Evolutionary conservation across 1,140 invertebrate species (phyloP).

Genomic region (Drosophila funebris): DNA sequence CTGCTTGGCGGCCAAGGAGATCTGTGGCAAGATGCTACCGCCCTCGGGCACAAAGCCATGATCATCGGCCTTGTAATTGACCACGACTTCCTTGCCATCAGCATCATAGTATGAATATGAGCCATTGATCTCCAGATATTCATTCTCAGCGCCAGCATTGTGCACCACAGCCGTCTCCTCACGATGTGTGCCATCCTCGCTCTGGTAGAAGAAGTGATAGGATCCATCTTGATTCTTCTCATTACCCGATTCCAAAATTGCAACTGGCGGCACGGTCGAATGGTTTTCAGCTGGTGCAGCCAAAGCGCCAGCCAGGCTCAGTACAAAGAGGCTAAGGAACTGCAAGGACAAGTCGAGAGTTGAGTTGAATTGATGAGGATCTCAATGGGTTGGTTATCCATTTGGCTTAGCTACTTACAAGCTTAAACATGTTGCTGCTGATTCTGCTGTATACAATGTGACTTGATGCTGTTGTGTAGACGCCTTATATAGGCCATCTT

Average conservation of each 20-base stretch:
- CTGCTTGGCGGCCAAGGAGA: conserved; percentile 67
- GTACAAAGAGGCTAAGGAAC: conserved; percentile 42
- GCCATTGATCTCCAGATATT: conserved; percentile 70
- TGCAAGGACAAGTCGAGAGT: conserved; percentile 3
- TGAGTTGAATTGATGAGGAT: background rate
- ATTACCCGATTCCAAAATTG: conserved; percentile 64
- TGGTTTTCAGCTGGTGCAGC: conserved; percentile 45
- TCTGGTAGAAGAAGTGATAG: conserved; percentile 72
- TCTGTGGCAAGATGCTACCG: conserved; percentile 58
- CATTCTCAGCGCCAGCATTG: conserved; percentile 64
- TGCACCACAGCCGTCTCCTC: conserved; percentile 64
- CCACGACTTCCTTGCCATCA: conserved; percentile 69
- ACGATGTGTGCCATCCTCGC: conserved; percentile 71
- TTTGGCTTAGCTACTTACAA: conserved; percentile 51
- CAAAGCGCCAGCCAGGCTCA: conserved; percentile 37
- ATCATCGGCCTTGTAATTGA: conserved; percentile 76
- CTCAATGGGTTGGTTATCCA: background rate
- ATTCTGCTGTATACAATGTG: conserved; percentile 48
- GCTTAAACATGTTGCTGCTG: conserved; percentile 59
- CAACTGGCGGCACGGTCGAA: conserved; percentile 47
- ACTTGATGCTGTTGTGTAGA: conserved; percentile 27
- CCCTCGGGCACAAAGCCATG: conserved; percentile 78
- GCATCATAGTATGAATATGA: conserved; percentile 74
- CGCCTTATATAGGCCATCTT: conserved; percentile 65
- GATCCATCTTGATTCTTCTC: conserved; percentile 72